phyloP scores from a whole-genome alignment of 2,113 vertebrate genomes.

The Lipotes vexillifer region DNA sequence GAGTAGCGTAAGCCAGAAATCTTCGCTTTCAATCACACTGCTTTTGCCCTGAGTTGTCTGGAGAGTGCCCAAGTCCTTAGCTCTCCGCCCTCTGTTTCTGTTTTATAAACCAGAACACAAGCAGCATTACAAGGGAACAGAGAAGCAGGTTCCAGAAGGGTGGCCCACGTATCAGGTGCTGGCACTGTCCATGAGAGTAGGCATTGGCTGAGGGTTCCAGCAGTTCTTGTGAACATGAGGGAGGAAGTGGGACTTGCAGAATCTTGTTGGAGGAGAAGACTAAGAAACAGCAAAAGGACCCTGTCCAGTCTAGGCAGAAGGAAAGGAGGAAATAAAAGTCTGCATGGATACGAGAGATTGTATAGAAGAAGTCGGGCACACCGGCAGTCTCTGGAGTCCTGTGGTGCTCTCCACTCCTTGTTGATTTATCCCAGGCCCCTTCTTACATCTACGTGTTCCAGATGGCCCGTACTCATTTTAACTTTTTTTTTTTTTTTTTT shows the following conservation, averaged over 20 bases:
- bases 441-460: background rate
- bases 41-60: background rate
- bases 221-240: background rate
- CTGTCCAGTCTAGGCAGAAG: background rate
- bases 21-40: background rate
- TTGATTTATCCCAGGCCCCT: background rate
- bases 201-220: background rate
- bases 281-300: background rate
- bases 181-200: background rate
- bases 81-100: background rate
- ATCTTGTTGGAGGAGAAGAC: background rate
- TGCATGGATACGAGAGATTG: background rate
- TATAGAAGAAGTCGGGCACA: background rate
- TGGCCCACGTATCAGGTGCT: background rate
- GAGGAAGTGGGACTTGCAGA: background rate
- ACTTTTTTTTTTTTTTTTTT: no score
- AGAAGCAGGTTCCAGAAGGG: background rate
- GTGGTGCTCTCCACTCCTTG: background rate
- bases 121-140: background rate
- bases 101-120: conserved; percentile 3
- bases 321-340: background rate
- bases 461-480: background rate
- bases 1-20: conserved; percentile 13
- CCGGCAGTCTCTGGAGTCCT: background rate
- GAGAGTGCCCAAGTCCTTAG: background rate